Conservation (phyloP, 2,113 vertebrate species). For the Progne subis region DNA sequence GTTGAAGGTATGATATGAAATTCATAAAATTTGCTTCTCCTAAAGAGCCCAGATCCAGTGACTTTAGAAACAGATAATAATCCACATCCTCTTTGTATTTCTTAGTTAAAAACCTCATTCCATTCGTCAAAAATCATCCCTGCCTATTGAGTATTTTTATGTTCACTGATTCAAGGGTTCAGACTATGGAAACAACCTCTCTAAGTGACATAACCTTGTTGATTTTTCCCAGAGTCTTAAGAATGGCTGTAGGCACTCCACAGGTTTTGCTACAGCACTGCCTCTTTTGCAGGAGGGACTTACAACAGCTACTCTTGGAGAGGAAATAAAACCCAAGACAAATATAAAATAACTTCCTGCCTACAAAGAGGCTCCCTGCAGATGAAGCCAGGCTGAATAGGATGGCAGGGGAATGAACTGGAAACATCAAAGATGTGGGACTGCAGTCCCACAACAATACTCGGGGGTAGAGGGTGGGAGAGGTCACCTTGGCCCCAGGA, state of each 20-base stretch:
- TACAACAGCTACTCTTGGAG: neutral
- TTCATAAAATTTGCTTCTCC: neutral
- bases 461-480: rapidly evolving
- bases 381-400: neutral
- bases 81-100: neutral
- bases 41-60: neutral
- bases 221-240: neutral
- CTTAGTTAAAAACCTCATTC: neutral
- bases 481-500: neutral
- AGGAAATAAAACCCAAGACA: neutral
- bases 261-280: rapidly evolving
- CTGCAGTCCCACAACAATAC: neutral
- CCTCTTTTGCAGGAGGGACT: neutral
- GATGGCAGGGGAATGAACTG: neutral
- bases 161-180: neutral
- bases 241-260: neutral
- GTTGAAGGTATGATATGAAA: neutral
- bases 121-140: neutral
- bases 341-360: neutral
- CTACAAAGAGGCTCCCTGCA: neutral
- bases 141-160: neutral
- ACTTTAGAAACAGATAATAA: neutral
- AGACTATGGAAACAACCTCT: neutral
- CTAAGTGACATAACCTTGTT: neutral
- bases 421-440: neutral